Percentiles rank a stretch among this genome's conserved stretches.
Conservation (phyloP, 2,113 vertebrate genomes). For the Puntigrus tetrazona region DNA sequence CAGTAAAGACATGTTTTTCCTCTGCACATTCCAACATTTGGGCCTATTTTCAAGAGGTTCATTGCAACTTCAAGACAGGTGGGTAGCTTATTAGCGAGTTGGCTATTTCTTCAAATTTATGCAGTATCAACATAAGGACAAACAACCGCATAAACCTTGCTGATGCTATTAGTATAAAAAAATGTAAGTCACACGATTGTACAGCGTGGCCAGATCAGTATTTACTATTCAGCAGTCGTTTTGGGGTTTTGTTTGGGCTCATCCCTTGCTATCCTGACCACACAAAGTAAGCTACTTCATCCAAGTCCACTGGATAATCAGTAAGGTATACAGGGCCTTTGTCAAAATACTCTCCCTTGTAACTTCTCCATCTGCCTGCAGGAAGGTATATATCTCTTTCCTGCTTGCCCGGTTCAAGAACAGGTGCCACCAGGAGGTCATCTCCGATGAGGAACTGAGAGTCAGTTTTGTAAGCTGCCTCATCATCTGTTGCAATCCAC, state of each 20-base stretch:
- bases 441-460: constrained; percentile 97
- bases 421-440: constrained; percentile 91
- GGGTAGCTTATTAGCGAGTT: background rate
- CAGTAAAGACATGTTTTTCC: background rate
- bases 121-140: background rate
- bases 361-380: constrained; percentile 89
- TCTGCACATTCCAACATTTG: background rate
- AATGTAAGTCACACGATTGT: background rate
- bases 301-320: constrained; percentile 88
- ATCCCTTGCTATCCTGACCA: constrained; percentile 63
- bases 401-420: constrained; percentile 92
- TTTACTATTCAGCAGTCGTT: background rate
- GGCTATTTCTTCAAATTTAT: background rate
- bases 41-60: background rate
- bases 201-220: background rate
- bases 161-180: background rate
- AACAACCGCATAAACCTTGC: background rate
- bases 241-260: background rate
- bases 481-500: constrained; percentile 90
- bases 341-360: constrained; percentile 89
- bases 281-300: constrained; percentile 88
- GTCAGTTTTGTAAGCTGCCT: constrained; percentile 86
- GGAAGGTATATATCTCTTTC: constrained; percentile 94
- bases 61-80: background rate
- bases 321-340: constrained; percentile 86